Base-by-base conservation (phyloP, 2,113 vertebrate genomes). In the Megaleporinus macrocephalus region DNA sequence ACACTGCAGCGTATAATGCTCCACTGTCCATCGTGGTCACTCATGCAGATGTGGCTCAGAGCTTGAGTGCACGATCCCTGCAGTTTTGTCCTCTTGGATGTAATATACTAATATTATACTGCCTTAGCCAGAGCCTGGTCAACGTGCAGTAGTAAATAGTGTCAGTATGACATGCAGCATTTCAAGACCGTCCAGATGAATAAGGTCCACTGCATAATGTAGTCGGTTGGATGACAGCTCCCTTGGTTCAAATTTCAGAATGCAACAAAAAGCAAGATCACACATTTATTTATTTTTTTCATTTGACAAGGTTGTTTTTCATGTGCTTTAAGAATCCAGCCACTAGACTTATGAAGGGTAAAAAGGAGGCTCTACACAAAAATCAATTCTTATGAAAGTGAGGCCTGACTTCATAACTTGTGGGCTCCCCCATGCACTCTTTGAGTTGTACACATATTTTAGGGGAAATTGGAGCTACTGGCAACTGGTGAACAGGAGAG, bases 1-100 rank as follows among this genome's bases (percentile, higher is more conserved):
- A 73, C 80, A 82, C 44, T 77, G 65, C 73, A 76, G 80, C 30
- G 59, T 16, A 68, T 49, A 76, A 69, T 44, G 63, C 63, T 61
- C 36, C 20, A n/a, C n/a, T 14, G 47, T 71, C 26, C n/a, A 71
- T 44, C 26, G 55, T 59, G 27, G 59, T 63, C 20, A 74, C 22
- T 69, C 62, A 59, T 76, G 49, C 26, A 68, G 49, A 26, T 30
- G 30, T 33, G 30, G 9, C 29, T 36, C 29, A 20, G 26, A 30
- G 62, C 62, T 57, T 57, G 61, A 5, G n/a, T 63, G 27, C 18
- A 63, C 44, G 65, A 44, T 33, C 51, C 61, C 41, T 70, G 33
- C 66, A 44, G 33, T 44, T 44, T 44, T 65, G 1, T 68, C 30
- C 22, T 44, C 20, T 36, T 70, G 66, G 36, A 41, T 41, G n/a